Evolutionary conservation across 2,888 invertebrate genomes (phyloP), one percentile per base, ranked within the genome.

Genomic region (Plagodis dolabraria): DNA sequence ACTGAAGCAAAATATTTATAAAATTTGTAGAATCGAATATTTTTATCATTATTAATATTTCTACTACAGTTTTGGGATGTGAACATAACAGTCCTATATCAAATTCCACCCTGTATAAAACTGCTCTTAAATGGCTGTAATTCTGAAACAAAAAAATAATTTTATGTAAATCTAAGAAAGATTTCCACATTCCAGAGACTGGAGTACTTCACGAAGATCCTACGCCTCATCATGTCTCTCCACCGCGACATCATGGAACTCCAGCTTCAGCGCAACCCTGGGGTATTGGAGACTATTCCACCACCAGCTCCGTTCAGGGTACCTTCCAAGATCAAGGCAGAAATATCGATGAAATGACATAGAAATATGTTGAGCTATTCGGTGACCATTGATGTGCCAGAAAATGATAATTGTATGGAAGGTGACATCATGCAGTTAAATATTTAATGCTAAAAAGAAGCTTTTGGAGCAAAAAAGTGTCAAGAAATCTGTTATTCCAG

Each of bases 181-280:
- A 6, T 12, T 66, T 63, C 46, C 33, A 45, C 10, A 5, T 87
- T 83, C 5, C 86, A 92, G 92, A 89, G 85, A 69, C 50, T 92
- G 76, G 92, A 92, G 60, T 92, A 92, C 72, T 91, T 92, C 63
- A 89, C 90, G 22, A 92, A 92, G 67, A 84, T 92, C 22, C 79
- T 92, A 0, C 87, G 90, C 0, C 77, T 92, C 2, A 91, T 92
- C 59, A 90, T 90, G 89, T 90, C 91, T 0, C 71, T 92, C 0
- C 91, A 92, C 38, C 83, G 79, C 0, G 92, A 92, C 47, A 91
- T 92, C 5, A 83, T 89, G 87, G 84, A 87, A n/a, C 72, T 92
- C 0, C 88, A 88, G 12, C 60, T 92, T 0, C 85, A 88, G 8
- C 87, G 83, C 33, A 56, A 75, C 0, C 76, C 78, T 7, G 80